These are phyloP conservation scores for Ptilodon capucinus DNA, from an alignment of 2,888 invertebrate genomes.

Conservation along the genomic window DNA sequence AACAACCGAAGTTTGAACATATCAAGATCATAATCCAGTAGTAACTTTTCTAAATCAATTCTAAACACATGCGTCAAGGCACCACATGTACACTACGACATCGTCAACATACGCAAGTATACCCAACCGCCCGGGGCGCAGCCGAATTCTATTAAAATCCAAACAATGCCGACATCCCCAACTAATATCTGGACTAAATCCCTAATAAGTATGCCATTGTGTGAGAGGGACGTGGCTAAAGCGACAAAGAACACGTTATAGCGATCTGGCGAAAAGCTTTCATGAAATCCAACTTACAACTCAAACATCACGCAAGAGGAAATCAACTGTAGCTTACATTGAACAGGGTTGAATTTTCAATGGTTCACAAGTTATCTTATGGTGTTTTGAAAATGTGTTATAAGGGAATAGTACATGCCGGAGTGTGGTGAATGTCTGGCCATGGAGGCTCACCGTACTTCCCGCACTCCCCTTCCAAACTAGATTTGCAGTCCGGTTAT, in stretches of 20 bases:
- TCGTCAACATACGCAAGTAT: conserved; percentile 45
- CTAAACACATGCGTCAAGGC: conserved; percentile 50
- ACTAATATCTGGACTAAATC: conserved; percentile 83
- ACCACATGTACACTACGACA: conserved; percentile 45
- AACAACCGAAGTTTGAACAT: conserved; percentile 27
- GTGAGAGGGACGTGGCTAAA: conserved; percentile 78
- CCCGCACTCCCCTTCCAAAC: conserved; percentile 79
- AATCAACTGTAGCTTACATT: conserved; percentile 12
- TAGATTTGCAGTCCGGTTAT: conserved; percentile 80
- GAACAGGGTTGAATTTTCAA: conserved; percentile 23
- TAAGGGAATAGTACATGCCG: conserved; percentile 67
- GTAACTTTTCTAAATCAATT: conserved; percentile 47
- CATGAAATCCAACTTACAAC: conserved; percentile 13
- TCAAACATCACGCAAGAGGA: conserved; percentile 9
- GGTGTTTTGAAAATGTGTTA: conserved; percentile 33
- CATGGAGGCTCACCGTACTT: conserved; percentile 81
- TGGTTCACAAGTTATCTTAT: conserved; percentile 30
- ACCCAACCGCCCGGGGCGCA: conserved; percentile 73
- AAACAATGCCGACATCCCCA: conserved; percentile 81
- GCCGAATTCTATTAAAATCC: conserved; percentile 80
- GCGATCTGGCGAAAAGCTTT: conserved; percentile 59
- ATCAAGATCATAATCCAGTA: conserved; percentile 32
- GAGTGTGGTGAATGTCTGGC: conserved; percentile 81
- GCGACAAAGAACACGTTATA: conserved; percentile 82
- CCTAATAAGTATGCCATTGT: conserved; percentile 83